Percentiles rank a stretch among this genome's conserved stretches.
Evolutionary conservation across 2,797 vertebrate species (phyloP).

Genomic region (Silurus aristotelis): DNA sequence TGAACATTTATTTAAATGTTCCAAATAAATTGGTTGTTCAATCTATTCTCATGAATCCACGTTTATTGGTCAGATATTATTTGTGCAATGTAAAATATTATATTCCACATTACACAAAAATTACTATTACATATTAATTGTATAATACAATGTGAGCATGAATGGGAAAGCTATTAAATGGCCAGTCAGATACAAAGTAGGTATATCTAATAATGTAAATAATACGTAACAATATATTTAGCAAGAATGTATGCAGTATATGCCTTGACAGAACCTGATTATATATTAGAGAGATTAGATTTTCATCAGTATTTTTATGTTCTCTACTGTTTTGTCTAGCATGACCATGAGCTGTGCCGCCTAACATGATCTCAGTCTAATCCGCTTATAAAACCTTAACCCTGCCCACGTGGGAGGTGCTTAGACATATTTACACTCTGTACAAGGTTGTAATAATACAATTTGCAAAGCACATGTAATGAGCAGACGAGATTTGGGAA

Average conservation of each 20-base stretch:
- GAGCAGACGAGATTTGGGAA: conserved; percentile 7
- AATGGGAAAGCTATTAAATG: not conserved
- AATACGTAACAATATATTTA: not conserved
- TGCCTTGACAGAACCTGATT: not conserved
- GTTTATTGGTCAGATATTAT: not conserved
- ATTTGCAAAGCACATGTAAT: conserved; percentile 9
- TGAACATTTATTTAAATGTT: not conserved
- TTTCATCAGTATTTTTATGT: not conserved
- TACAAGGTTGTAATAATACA: conserved; percentile 24
- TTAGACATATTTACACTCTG: conserved; percentile 31
- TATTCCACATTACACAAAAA: not conserved
- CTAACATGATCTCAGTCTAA: conserved; percentile 46
- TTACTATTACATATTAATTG: not conserved
- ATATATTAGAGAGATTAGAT: not conserved
- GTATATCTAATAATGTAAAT: not conserved
- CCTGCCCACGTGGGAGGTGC: conserved; percentile 22
- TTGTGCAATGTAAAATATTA: not conserved
- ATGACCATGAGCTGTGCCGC: conserved; percentile 17
- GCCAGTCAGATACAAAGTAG: not conserved
- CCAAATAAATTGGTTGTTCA: not conserved
- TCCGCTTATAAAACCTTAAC: conserved; percentile 56
- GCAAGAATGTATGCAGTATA: not conserved
- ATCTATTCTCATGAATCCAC: not conserved
- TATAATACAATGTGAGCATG: not conserved
- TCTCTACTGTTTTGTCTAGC: not conserved